phyloP scores from a whole-genome alignment of 2,888 invertebrate genomes.

The Augochlorella aurata region DNA sequence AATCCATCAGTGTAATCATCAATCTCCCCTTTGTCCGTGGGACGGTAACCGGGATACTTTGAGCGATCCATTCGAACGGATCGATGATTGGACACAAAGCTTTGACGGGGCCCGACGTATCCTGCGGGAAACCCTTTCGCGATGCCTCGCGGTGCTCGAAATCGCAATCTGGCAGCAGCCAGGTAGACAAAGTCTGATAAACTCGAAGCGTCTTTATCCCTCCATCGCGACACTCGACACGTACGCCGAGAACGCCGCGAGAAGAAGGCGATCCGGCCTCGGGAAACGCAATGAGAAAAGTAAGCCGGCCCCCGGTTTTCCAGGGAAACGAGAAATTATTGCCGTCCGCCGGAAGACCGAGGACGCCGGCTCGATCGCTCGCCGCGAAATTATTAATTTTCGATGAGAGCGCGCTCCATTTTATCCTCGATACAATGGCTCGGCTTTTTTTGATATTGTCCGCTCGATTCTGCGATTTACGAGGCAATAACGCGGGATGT shows the following conservation, averaged over 20 bases:
- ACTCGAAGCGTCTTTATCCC: conserved; percentile 28
- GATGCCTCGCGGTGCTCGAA: not conserved
- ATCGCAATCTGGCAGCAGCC: not conserved
- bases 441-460: not conserved
- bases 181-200: conserved; percentile 39
- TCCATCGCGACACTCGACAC: conserved; percentile 47
- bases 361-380: conserved; percentile 10
- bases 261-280: not conserved
- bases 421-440: conserved; percentile 33
- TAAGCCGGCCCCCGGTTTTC: conserved; percentile 43
- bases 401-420: conserved; percentile 39
- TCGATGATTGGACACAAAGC: not conserved
- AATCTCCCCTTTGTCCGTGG: conserved; percentile 4
- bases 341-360: conserved; percentile 24
- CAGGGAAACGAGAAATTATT: conserved; percentile 44
- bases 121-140: not conserved
- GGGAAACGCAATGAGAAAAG: conserved; percentile 2
- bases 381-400: conserved; percentile 55
- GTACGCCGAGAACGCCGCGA: conserved; percentile 1
- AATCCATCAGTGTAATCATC: conserved; percentile 1
- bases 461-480: conserved; percentile 39
- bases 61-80: not conserved
- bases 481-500: conserved; percentile 48
- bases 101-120: not conserved
- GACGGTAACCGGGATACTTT: not conserved